Base-by-base conservation (phyloP, 2,113 vertebrate genomes). In the Lepus europaeus region DNA sequence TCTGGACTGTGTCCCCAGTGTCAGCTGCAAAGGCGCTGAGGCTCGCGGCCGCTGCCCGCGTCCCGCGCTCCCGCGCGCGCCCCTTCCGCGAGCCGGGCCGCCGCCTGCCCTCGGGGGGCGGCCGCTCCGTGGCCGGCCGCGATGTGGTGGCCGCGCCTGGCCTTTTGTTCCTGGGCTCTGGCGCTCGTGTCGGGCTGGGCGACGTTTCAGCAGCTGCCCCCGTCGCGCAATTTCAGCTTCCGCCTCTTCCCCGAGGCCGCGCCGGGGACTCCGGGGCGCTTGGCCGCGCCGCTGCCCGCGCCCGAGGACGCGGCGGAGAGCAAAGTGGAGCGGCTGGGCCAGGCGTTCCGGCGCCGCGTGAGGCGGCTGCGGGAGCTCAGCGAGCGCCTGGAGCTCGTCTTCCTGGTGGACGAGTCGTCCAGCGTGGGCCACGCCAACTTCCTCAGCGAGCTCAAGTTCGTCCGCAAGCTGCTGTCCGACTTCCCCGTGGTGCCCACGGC, bases 321-420 rank as follows among this genome's bases (percentile, higher is more conserved):
- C 98, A 99, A 98, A 98, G 99, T 99, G 98, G 99, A 99, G 97
- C 98, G 99, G 77, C 99, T 99, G 93, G 99, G 99, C 87, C 99
- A 98, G 95, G 98, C 98, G 19, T 99, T 99, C 98, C 99, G 99
- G 97, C 97, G 98, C 27, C 99, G 99, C 92, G 99, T 99, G 95
- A 99, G 99, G 69, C 98, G 98, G 94, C 98, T 99, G 95, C 98
- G 99, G 51, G 99, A 99, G 98, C 98, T 98, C 61, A 99, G 99
- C 98, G 96, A 88, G 63, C 98, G 98, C 79, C 96, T 99, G 97
- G 99, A 99, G 97, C 98, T 99, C 95, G 99, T 99, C 51, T 99
- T 99, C 98, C 98, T 99, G 96, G 99, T 99, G 98, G 99, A 99
- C 64, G 99, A 99, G 98, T 99, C 99, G 63, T 99, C 99, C 93